Evolutionary conservation across 1,140 invertebrate species (phyloP).

Genomic region (Whitmania pigra): DNA sequence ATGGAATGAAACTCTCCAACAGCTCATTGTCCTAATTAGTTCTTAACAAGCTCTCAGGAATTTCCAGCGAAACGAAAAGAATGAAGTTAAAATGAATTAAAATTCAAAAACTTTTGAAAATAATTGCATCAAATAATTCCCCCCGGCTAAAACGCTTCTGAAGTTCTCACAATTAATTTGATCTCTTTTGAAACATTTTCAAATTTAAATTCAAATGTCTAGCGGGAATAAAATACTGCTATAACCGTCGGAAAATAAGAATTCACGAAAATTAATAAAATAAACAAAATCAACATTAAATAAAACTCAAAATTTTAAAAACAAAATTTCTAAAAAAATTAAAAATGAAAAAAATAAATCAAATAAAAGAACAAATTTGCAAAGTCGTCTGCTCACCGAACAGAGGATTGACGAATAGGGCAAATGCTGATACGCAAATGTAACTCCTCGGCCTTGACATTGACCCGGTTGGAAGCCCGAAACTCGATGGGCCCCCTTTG

Average conservation of each 20-base stretch:
- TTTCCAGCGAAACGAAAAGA: too few relatives aligned
- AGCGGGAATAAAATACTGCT: too few relatives aligned
- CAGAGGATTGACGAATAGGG: background rate
- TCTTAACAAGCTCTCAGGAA: too few relatives aligned
- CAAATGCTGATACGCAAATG: background rate
- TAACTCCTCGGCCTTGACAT: slow-evolving; percentile 4
- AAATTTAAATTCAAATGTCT: too few relatives aligned
- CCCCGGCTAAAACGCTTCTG: too few relatives aligned
- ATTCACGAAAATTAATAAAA: background rate
- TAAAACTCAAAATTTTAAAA: too few relatives aligned
- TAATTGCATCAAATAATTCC: background rate
- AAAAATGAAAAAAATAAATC: background rate
- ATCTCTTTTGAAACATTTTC: too few relatives aligned
- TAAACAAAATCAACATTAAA: background rate
- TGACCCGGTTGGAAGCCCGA: background rate
- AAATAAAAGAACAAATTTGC: background rate
- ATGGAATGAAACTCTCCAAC: too few relatives aligned
- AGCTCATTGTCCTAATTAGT: too few relatives aligned
- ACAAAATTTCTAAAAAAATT: too few relatives aligned
- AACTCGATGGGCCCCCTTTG: background rate
- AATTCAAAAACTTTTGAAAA: background rate
- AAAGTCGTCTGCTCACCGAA: background rate
- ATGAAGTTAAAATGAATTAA: background rate
- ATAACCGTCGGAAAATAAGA: too few relatives aligned
- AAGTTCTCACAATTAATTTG: too few relatives aligned